Evolutionary conservation across 2,888 invertebrate species (phyloP).

Genomic region (Leucoma salicis): DNA sequence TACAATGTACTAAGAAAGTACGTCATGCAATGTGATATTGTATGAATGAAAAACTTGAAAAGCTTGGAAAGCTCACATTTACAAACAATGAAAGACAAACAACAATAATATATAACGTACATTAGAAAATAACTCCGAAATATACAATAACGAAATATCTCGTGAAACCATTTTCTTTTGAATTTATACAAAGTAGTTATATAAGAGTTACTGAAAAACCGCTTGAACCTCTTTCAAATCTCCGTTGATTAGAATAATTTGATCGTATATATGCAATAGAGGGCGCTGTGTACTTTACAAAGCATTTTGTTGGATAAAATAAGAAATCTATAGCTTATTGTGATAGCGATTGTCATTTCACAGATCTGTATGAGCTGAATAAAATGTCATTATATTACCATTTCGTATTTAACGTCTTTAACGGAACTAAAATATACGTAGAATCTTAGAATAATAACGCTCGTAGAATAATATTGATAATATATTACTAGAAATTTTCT

Average conservation of each 20-base stretch:
- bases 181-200: constrained; percentile 20
- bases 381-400: constrained; percentile 31
- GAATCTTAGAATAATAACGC: too few species aligned
- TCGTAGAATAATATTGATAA: too few species aligned
- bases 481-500: too few species aligned
- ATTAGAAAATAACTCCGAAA: constrained; percentile 11
- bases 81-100: neutral
- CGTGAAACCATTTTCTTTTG: constrained; percentile 16
- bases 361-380: constrained; percentile 21
- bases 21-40: too few species aligned
- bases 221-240: constrained; percentile 30
- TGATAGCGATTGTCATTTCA: constrained; percentile 21
- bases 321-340: constrained; percentile 49
- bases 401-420: neutral
- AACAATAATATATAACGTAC: neutral
- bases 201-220: constrained; percentile 27
- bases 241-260: constrained; percentile 58
- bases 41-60: too few species aligned
- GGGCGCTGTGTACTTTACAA: constrained; percentile 38
- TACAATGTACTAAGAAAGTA: too few species aligned
- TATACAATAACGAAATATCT: constrained; percentile 6
- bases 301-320: constrained; percentile 46
- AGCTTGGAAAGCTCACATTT: too few species aligned
- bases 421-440: neutral
- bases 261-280: constrained; percentile 53